A percentile compares a stretch with the other conserved stretches of the same genome.
Conservation (phyloP, 2,888 invertebrate species). For the Baronia brevicornis region DNA sequence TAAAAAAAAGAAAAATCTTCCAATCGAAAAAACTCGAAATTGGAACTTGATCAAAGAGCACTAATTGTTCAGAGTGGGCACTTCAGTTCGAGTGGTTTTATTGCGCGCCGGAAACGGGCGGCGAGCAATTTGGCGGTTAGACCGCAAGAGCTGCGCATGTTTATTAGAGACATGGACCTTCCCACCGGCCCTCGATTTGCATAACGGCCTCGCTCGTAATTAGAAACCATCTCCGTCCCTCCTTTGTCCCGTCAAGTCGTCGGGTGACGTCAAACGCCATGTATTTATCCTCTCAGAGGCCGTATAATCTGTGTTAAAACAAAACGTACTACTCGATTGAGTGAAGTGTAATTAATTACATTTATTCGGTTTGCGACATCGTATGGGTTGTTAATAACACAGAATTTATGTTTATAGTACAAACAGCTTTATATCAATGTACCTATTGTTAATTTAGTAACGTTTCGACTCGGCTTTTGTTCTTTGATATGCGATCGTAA, state of each 20-base stretch:
- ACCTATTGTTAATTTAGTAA: too few species aligned
- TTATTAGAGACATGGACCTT: conserved; percentile 69
- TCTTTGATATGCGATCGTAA: too few species aligned
- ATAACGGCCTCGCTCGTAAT: conserved; percentile 73
- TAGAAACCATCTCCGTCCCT: conserved; percentile 71
- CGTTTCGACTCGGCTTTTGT: too few species aligned
- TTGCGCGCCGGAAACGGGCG: conserved; percentile 45
- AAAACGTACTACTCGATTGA: conserved; percentile 28
- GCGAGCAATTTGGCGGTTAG: conserved; percentile 64
- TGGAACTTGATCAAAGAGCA: conserved; percentile 47
- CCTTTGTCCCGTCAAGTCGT: conserved; percentile 64
- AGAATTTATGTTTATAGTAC: conserved; percentile 8
- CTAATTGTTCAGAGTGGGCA: conserved; percentile 51
- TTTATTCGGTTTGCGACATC: conserved; percentile 7
- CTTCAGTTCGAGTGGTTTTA: conserved; percentile 53
- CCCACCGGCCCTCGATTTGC: conserved; percentile 64
- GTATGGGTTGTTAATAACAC: conserved; percentile 4
- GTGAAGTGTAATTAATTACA: conserved; percentile 12
- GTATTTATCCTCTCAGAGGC: conserved; percentile 53
- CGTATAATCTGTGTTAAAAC: conserved; percentile 48
- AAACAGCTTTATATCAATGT: too few species aligned
- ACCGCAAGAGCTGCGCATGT: conserved; percentile 70
- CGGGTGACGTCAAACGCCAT: conserved; percentile 57
- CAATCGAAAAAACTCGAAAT: conserved; percentile 17
- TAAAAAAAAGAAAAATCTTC: conserved; percentile 24